Percentiles rank a stretch among this genome's conserved stretches.
Evolutionary conservation across 2,888 invertebrate species (phyloP).

Genomic region (Disparrhopalites patrizii): DNA sequence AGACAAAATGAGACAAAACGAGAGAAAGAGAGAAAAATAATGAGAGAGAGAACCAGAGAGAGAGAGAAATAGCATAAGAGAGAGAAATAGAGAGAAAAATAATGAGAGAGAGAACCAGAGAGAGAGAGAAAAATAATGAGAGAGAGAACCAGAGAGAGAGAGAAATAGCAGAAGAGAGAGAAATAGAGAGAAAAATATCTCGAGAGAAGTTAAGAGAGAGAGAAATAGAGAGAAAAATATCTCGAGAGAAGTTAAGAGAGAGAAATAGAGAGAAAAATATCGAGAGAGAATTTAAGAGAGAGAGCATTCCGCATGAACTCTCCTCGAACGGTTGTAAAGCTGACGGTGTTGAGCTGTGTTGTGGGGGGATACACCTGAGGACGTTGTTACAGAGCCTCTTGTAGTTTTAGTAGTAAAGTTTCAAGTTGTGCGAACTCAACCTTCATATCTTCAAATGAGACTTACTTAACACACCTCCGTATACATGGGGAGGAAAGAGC

Average conservation of each 20-base stretch:
- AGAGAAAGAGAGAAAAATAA: background rate
- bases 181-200: background rate
- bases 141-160: background rate
- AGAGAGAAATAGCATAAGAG: background rate
- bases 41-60: background rate
- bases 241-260: background rate
- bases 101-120: no score
- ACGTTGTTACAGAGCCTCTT: background rate
- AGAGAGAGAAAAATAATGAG: background rate
- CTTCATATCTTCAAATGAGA: constrained; percentile 5
- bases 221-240: background rate
- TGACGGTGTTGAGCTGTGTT: background rate
- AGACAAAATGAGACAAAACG: background rate
- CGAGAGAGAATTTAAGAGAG: background rate
- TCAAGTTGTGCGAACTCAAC: constrained; percentile 24
- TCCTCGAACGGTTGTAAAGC: background rate
- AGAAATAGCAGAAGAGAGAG: background rate
- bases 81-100: no score
- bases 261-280: background rate
- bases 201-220: background rate
- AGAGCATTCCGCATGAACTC: constrained; percentile 2
- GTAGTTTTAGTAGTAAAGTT: background rate
- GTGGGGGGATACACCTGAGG: background rate
- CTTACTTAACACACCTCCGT: background rate
- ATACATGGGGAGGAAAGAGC: background rate